These are phyloP conservation scores for Fragum sueziense DNA, from an alignment of 2,888 invertebrate species.

Conservation along the genomic window DNA sequence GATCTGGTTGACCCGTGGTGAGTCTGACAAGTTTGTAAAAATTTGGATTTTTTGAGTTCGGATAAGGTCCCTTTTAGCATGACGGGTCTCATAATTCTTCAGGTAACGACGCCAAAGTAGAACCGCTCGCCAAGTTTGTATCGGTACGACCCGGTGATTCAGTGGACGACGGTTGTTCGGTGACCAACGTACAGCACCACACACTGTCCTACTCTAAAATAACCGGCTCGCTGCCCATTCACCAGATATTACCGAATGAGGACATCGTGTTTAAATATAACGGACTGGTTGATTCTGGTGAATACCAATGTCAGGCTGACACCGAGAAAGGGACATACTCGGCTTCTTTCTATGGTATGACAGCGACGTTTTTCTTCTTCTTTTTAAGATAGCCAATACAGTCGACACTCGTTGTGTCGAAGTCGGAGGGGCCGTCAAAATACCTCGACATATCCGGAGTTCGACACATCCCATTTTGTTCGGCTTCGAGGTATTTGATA, in stretches of 20 bases:
- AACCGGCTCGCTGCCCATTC: slow-evolving; percentile 44
- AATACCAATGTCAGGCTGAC: slow-evolving; percentile 48
- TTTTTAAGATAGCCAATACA: too few relatives aligned
- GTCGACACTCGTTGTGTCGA: too few relatives aligned
- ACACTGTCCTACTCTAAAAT: slow-evolving; percentile 45
- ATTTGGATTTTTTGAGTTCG: too few relatives aligned
- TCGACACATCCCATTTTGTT: too few relatives aligned
- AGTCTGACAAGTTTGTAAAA: too few relatives aligned
- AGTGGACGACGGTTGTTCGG: slow-evolving; percentile 50
- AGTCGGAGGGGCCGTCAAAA: too few relatives aligned
- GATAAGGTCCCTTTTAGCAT: too few relatives aligned
- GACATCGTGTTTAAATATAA: slow-evolving; percentile 47
- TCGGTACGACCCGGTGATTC: slow-evolving; percentile 46
- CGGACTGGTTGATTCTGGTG: slow-evolving; percentile 39
- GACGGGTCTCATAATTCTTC: background rate
- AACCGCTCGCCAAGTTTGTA: slow-evolving; percentile 41
- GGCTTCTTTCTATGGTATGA: slow-evolving; percentile 53
- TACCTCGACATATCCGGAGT: too few relatives aligned
- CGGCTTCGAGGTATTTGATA: too few relatives aligned
- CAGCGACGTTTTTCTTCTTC: too few relatives aligned
- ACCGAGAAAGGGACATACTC: slow-evolving; percentile 50
- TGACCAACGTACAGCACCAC: slow-evolving; percentile 38
- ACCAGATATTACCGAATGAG: slow-evolving; percentile 47
- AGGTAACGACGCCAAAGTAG: slow-evolving; percentile 33
- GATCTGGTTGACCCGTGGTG: too few relatives aligned